A percentile compares a stretch with the other conserved stretches of the same genome.
These are phyloP conservation scores for Taeniopygia guttata DNA, from an alignment of 2,797 vertebrate genomes.

Conservation along the genomic window DNA sequence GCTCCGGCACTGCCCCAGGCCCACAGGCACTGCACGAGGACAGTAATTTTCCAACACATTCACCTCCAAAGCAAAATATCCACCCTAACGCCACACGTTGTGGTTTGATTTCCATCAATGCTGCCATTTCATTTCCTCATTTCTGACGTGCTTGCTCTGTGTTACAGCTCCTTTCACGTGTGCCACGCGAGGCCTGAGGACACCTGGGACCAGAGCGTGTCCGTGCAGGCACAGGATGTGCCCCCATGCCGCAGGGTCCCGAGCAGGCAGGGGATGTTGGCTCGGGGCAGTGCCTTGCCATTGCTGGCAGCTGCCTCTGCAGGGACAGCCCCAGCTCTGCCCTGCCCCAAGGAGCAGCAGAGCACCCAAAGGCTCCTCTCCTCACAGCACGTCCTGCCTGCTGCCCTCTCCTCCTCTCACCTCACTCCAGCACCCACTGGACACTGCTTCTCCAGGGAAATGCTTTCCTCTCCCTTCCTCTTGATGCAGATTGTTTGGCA, in stretches of 20 bases:
- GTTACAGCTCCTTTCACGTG: not conserved
- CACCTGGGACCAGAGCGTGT: rapidly evolving
- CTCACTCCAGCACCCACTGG: too few species aligned
- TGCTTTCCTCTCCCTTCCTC: not conserved
- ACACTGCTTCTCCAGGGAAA: not conserved
- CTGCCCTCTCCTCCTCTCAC: not conserved
- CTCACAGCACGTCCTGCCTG: not conserved
- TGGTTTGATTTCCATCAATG: not conserved
- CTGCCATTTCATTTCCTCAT: not conserved
- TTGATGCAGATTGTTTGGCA: not conserved
- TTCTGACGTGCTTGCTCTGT: not conserved
- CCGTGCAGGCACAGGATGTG: not conserved
- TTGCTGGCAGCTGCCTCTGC: not conserved
- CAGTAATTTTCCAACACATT: not conserved
- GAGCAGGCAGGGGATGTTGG: not conserved
- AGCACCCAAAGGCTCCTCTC: not conserved
- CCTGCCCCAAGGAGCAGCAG: not conserved
- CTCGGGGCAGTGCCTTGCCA: not conserved
- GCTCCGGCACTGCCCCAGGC: not conserved
- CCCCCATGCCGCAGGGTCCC: not conserved
- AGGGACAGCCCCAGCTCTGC: not conserved
- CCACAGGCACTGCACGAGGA: not conserved
- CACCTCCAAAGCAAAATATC: not conserved
- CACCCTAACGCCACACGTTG: not conserved
- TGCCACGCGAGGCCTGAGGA: not conserved